Conservation (phyloP, 2,113 vertebrate species). For the Merops nubicus region DNA sequence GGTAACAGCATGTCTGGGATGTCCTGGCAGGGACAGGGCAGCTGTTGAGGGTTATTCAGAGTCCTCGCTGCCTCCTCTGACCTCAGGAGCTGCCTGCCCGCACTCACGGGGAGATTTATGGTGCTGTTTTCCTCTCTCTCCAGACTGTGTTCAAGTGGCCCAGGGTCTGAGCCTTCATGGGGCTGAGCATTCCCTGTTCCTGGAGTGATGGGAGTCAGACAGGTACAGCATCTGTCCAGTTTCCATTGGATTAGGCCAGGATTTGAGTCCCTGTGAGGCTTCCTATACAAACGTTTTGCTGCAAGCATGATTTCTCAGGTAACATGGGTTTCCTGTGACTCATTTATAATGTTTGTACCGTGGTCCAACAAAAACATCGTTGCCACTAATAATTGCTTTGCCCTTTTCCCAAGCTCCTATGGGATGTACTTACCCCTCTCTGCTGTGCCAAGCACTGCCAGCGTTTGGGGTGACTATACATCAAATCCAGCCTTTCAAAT, state of each 20-base stretch:
- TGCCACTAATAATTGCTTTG: not conserved
- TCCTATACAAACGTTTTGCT: not conserved
- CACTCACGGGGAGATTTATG: not conserved
- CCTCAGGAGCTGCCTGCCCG: not conserved
- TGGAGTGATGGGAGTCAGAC: not conserved
- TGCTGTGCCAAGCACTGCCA: not conserved
- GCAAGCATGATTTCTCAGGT: not conserved
- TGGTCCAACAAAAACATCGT: not conserved
- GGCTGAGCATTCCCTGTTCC: not conserved
- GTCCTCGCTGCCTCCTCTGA: not conserved
- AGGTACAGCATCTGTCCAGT: not conserved
- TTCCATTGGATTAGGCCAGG: not conserved
- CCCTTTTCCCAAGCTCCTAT: not conserved
- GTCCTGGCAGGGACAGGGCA: not conserved
- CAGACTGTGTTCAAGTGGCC: not conserved
- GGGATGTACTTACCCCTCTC: not conserved
- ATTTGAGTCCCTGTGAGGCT: not conserved
- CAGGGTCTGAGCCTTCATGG: not conserved
- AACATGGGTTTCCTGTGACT: not conserved
- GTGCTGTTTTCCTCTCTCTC: not conserved
- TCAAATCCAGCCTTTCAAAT: not conserved
- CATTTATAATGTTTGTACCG: not conserved
- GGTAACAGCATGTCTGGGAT: not conserved
- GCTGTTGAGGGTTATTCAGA: not conserved
- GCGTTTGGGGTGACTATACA: not conserved